Conservation (phyloP, 2,888 invertebrate species). For the Pristionchus mayeri region DNA sequence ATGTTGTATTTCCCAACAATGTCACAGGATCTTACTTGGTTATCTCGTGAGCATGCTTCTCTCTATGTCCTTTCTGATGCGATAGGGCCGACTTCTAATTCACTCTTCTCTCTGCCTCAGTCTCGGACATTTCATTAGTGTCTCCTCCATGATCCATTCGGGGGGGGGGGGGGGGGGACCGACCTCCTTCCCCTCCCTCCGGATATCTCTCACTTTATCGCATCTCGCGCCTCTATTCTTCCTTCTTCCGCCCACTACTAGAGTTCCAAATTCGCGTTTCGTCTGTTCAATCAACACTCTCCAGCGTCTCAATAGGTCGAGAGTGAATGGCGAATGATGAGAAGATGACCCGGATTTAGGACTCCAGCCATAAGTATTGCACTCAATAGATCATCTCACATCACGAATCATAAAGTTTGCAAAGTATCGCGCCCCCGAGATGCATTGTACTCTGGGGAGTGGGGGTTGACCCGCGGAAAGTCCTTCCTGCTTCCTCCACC, state of each 20-base stretch:
- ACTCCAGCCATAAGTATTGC: neutral
- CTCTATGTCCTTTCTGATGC: constrained; percentile 9
- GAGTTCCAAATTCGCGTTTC: no score
- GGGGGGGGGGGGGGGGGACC: no score
- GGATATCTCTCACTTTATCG: constrained; percentile 40
- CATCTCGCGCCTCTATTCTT: neutral
- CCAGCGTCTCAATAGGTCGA: no score
- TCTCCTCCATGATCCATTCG: neutral
- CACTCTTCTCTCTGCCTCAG: neutral
- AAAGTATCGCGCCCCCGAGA: neutral
- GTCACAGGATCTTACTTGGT: neutral
- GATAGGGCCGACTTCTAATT: constrained; percentile 36
- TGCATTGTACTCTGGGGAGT: neutral
- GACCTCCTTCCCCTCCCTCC: neutral
- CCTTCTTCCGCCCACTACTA: neutral
- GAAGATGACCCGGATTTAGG: neutral
- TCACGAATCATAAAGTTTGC: no score
- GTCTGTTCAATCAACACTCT: no score
- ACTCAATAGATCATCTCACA: neutral
- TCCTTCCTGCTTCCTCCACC: neutral
- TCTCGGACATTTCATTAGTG: constrained; percentile 47
- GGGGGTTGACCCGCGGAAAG: neutral
- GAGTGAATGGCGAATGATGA: no score
- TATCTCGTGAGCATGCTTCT: no score
- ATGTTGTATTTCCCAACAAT: neutral